phyloP scores from a whole-genome alignment of 2,797 vertebrate genomes.

The Phalloptychus januarius region DNA sequence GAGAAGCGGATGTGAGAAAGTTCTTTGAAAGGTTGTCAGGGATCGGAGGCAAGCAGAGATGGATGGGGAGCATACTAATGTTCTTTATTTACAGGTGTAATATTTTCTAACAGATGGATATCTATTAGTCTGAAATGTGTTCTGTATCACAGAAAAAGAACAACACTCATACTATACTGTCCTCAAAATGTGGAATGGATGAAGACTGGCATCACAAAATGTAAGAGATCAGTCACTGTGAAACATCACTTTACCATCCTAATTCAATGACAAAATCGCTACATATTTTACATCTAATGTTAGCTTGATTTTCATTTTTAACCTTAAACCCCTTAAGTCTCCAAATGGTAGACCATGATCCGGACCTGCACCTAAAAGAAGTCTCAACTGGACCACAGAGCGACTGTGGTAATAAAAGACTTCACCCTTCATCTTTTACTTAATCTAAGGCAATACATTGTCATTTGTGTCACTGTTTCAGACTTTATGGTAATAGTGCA shows the following conservation, averaged over 20 bases:
- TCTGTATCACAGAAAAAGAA: neutral
- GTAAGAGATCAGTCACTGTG: neutral
- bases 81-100: constrained; percentile 36
- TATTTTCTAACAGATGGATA: constrained; percentile 6
- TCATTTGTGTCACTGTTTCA: neutral
- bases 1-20: constrained; percentile 53
- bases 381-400: neutral
- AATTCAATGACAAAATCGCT: neutral
- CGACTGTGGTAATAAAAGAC: neutral
- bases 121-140: constrained; percentile 1
- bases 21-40: constrained; percentile 58
- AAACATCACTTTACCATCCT: neutral
- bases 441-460: neutral
- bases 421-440: neutral
- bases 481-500: neutral
- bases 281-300: neutral
- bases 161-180: neutral
- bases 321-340: neutral
- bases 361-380: neutral
- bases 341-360: neutral
- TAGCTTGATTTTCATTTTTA: neutral
- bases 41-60: constrained; percentile 43
- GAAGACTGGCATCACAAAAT: neutral
- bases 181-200: neutral
- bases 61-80: constrained; percentile 44